Conservation (phyloP, 2,797 vertebrate genomes). For the Diplodus sargus region DNA sequence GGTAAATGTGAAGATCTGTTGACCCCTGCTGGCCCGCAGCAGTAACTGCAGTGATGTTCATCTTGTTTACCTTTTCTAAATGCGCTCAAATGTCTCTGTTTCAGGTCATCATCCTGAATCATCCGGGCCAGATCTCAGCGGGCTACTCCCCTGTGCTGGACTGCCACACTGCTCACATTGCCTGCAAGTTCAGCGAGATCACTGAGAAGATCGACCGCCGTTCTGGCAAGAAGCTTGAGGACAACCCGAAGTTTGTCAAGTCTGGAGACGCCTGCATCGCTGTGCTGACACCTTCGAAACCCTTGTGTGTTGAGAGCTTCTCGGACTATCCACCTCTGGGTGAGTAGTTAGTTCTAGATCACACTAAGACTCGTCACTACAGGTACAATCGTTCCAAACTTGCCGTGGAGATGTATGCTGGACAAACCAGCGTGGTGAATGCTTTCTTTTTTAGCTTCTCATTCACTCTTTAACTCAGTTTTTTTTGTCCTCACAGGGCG, state of each 20-base stretch:
- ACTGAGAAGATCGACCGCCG: constrained; percentile 88
- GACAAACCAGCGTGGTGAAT: too few species aligned
- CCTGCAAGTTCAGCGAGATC: constrained; percentile 86
- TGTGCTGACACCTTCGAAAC: constrained; percentile 78
- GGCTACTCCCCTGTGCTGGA: constrained; percentile 86
- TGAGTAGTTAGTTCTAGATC: constrained; percentile 57
- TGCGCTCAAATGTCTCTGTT: not conserved
- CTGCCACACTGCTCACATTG: constrained; percentile 87
- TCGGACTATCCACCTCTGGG: constrained; percentile 81
- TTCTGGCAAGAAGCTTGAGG: constrained; percentile 86
- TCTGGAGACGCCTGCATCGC: constrained; percentile 83
- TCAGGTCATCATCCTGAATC: constrained; percentile 87
- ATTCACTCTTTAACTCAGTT: too few species aligned
- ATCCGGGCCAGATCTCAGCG: constrained; percentile 81
- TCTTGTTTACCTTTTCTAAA: not conserved
- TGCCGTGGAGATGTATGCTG: too few species aligned
- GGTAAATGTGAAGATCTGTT: not conserved
- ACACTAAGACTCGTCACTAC: too few species aligned
- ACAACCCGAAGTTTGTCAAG: constrained; percentile 82
- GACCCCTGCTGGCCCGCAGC: not conserved
- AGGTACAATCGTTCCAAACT: too few species aligned
- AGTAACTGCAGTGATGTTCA: not conserved
- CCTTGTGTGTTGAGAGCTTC: constrained; percentile 84
- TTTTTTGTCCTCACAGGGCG: constrained; percentile 66
- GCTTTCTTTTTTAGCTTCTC: too few species aligned